A percentile compares a stretch with the other conserved stretches of the same genome.
Evolutionary conservation across 2,888 invertebrate genomes (phyloP).

Genomic region (Spilosoma lubricipeda): DNA sequence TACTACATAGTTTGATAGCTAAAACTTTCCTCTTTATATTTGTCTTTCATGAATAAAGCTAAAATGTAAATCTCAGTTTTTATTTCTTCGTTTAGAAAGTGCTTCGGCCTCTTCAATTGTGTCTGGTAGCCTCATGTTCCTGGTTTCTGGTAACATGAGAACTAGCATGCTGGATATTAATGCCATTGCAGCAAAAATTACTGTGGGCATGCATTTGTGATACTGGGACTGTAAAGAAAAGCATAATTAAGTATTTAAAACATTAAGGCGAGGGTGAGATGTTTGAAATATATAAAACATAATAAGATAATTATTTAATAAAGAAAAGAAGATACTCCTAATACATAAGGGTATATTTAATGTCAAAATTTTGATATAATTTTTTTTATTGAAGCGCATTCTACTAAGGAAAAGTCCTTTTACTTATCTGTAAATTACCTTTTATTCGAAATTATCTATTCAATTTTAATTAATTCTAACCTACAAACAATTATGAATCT

Average conservation of each 20-base stretch:
- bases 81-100: conserved; percentile 69
- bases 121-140: conserved; percentile 88
- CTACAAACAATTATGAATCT: not conserved
- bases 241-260: not conserved
- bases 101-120: conserved; percentile 90
- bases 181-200: conserved; percentile 88
- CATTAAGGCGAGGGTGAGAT: too few relatives aligned
- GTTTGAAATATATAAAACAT: too few relatives aligned
- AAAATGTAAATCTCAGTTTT: conserved; percentile 48
- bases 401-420: not conserved
- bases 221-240: conserved; percentile 69
- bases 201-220: conserved; percentile 86
- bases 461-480: not conserved
- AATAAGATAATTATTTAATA: too few relatives aligned
- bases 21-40: conserved; percentile 8
- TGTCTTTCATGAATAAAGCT: conserved; percentile 14
- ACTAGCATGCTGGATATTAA: conserved; percentile 87
- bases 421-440: too few relatives aligned
- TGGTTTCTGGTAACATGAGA: conserved; percentile 89
- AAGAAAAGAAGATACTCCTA: too few relatives aligned
- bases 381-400: not conserved
- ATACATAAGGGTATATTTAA: not conserved
- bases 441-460: not conserved
- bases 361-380: not conserved
- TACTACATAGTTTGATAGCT: conserved; percentile 10